Percentiles rank a stretch among this genome's conserved stretches.
These are phyloP conservation scores for Fundulus diaphanus DNA, from an alignment of 2,797 vertebrate species.

Conservation along the genomic window DNA sequence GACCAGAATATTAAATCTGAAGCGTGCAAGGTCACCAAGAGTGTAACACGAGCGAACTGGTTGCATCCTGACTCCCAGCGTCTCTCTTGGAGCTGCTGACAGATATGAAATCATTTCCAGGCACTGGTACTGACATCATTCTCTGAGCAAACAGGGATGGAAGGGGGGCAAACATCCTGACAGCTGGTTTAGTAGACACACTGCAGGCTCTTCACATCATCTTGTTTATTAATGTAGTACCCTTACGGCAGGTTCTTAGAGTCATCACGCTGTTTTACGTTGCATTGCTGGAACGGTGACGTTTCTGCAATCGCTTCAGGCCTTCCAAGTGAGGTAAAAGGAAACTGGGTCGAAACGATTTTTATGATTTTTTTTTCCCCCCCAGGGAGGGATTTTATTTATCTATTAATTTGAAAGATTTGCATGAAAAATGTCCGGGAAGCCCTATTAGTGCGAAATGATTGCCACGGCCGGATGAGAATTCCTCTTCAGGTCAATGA, in stretches of 20 bases:
- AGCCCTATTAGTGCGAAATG: background rate
- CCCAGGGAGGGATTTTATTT: background rate
- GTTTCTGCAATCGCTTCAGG: background rate
- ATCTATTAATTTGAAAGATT: background rate
- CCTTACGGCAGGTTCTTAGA: conserved; percentile 9
- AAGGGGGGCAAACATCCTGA: conserved; percentile 9
- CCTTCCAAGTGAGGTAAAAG: background rate
- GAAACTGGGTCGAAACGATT: background rate
- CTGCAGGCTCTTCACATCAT: conserved; percentile 26
- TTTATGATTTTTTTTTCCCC: background rate
- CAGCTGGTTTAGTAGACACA: conserved; percentile 53
- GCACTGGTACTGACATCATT: conserved; percentile 48
- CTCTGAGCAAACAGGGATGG: conserved; percentile 14
- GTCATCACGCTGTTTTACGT: conserved; percentile 3
- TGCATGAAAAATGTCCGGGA: background rate
- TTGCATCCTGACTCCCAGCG: background rate
- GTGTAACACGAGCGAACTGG: background rate
- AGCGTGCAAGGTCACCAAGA: background rate
- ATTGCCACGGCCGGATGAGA: background rate
- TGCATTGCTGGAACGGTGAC: background rate
- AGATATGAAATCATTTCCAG: conserved; percentile 53
- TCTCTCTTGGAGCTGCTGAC: conserved; percentile 12
- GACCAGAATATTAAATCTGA: background rate
- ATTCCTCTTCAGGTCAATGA: conserved; percentile 7
- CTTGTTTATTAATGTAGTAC: conserved; percentile 22